Conservation (phyloP, 2,113 vertebrate genomes). For the Dipodomys ordii region DNA sequence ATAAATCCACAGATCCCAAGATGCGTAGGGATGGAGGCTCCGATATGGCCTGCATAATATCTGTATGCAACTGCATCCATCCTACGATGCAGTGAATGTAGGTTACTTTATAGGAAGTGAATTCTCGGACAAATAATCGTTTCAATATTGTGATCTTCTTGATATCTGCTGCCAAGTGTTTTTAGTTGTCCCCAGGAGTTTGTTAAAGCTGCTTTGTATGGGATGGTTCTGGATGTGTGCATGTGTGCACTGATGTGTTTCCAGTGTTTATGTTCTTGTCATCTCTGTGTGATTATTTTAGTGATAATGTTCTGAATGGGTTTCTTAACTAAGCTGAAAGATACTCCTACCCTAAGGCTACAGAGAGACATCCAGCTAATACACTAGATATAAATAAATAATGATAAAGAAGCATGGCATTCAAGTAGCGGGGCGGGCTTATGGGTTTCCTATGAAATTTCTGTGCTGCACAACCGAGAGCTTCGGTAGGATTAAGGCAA, state of each 20-base stretch:
- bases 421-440: slow-evolving; percentile 46
- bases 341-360: slow-evolving; percentile 8
- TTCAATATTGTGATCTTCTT: too few species aligned
- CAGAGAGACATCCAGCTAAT: slow-evolving; percentile 49
- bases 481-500: slow-evolving; percentile 58
- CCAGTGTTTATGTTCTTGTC: slow-evolving; percentile 21
- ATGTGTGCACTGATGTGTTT: neutral
- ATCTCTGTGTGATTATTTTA: slow-evolving; percentile 6
- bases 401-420: slow-evolving; percentile 59
- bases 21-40: neutral
- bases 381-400: slow-evolving; percentile 69
- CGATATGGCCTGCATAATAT: neutral
- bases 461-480: neutral
- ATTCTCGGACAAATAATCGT: too few species aligned
- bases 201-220: neutral
- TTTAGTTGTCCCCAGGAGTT: neutral
- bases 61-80: neutral
- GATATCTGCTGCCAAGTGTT: neutral
- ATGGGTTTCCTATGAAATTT: slow-evolving; percentile 42
- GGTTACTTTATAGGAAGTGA: too few species aligned
- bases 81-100: neutral
- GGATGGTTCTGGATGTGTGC: neutral
- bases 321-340: slow-evolving; percentile 70
- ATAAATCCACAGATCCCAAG: neutral
- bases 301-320: slow-evolving; percentile 31